Evolutionary conservation across 1,140 invertebrate species (phyloP).

Genomic region (Pygmarrhopalites habei): DNA sequence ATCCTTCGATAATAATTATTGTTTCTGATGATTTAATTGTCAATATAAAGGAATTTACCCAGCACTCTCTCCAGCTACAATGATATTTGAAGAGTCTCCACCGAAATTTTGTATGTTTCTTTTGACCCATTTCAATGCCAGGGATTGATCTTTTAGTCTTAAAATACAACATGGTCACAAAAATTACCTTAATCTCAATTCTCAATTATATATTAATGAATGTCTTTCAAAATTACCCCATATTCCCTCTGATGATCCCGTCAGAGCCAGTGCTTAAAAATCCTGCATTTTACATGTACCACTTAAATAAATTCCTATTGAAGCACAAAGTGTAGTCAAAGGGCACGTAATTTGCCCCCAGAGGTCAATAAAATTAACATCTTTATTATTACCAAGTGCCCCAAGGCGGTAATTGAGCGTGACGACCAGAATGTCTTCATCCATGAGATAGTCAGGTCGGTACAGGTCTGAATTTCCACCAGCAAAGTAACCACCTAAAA

Average conservation of each 20-base stretch:
- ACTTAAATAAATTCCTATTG: not conserved
- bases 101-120: constrained; percentile 53
- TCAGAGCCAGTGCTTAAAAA: constrained; percentile 43
- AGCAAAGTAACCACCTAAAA: constrained; percentile 2
- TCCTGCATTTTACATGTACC: constrained; percentile 27
- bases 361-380: constrained; percentile 4
- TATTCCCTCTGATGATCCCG: constrained; percentile 41
- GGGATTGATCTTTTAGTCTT: constrained; percentile 50
- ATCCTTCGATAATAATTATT: too few relatives aligned
- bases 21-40: too few relatives aligned
- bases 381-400: constrained; percentile 42
- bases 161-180: too few relatives aligned
- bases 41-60: too few relatives aligned
- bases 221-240: constrained; percentile 26
- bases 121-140: constrained; percentile 49
- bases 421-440: constrained; percentile 44
- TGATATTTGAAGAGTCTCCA: constrained; percentile 51
- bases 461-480: not conserved
- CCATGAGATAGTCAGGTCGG: constrained; percentile 3
- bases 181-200: too few relatives aligned
- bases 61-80: constrained; percentile 49
- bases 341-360: not conserved
- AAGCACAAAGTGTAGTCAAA: not conserved
- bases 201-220: too few relatives aligned
- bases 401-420: constrained; percentile 50